Evolutionary conservation across 2,888 invertebrate genomes (phyloP).

Genomic region (Sinelater perroti): DNA sequence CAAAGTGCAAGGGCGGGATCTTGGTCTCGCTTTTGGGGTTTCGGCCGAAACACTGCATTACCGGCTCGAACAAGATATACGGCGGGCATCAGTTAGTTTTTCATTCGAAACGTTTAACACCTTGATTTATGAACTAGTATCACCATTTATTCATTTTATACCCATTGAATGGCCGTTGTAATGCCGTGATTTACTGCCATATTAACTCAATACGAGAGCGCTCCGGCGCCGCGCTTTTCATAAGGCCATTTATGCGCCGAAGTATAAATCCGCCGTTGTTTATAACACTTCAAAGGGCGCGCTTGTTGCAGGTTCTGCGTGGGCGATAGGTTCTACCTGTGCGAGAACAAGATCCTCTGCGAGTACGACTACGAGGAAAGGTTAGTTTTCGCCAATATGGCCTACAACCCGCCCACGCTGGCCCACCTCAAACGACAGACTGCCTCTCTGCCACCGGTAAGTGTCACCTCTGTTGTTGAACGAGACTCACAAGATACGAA

Average conservation of each 20-base stretch:
- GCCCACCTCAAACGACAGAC: slow-evolving; percentile 81
- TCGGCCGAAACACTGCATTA: slow-evolving; percentile 11
- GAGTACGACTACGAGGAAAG: slow-evolving; percentile 98
- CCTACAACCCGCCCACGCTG: slow-evolving; percentile 85
- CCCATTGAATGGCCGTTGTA: slow-evolving; percentile 54
- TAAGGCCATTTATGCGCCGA: slow-evolving; percentile 22
- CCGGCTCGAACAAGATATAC: slow-evolving; percentile 42
- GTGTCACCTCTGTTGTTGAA: slow-evolving; percentile 39
- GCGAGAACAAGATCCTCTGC: slow-evolving; percentile 97
- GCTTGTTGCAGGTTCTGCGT: slow-evolving; percentile 88
- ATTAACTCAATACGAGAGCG: slow-evolving; percentile 49
- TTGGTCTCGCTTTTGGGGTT: too few relatives aligned
- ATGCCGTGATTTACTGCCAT: slow-evolving; percentile 50
- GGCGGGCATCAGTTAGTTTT: slow-evolving; percentile 53
- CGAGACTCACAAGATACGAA: slow-evolving; percentile 1
- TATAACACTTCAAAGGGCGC: not conserved
- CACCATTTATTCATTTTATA: slow-evolving; percentile 48
- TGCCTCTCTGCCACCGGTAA: slow-evolving; percentile 69
- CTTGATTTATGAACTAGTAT: slow-evolving; percentile 54
- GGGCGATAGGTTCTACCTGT: slow-evolving; percentile 95
- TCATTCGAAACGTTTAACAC: slow-evolving; percentile 54
- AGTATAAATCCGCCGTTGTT: slow-evolving; percentile 18
- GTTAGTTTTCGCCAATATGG: slow-evolving; percentile 94
- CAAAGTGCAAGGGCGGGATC: too few relatives aligned
- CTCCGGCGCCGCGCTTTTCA: slow-evolving; percentile 17